Percentiles rank a stretch among this genome's conserved stretches.
These are phyloP conservation scores for Stigmatopora nigra DNA, from an alignment of 2,113 vertebrate genomes.

Conservation along the genomic window DNA sequence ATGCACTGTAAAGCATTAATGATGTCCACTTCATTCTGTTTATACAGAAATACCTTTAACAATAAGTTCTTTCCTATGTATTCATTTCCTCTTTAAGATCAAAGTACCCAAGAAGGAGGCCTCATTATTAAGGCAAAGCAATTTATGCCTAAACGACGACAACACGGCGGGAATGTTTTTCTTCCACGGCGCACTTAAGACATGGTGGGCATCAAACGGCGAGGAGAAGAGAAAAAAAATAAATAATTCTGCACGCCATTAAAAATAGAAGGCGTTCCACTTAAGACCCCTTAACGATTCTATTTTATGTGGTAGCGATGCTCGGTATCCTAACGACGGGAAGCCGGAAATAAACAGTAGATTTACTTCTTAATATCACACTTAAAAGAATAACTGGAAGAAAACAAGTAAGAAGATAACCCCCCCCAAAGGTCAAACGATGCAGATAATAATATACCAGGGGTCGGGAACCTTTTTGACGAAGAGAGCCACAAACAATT, in stretches of 20 bases:
- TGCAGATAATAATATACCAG: not conserved
- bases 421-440: not conserved
- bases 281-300: slow-evolving; percentile 25
- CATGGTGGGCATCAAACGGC: not conserved
- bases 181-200: not conserved
- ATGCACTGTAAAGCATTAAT: too few relatives aligned
- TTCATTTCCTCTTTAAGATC: not conserved
- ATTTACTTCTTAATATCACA: not conserved
- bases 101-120: not conserved
- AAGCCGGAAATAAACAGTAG: slow-evolving; percentile 5
- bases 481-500: too few relatives aligned
- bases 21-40: not conserved
- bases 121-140: not conserved
- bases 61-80: not conserved
- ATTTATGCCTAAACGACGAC: not conserved
- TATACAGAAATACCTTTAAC: not conserved
- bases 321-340: not conserved
- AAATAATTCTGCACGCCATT: not conserved
- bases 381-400: not conserved
- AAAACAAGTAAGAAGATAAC: not conserved
- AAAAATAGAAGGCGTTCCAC: slow-evolving; percentile 8
- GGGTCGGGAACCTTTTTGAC: too few relatives aligned
- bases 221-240: not conserved
- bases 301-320: not conserved
- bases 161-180: not conserved